phyloP scores from a whole-genome alignment of 2,888 invertebrate species.

The Hypsopygia costalis region DNA sequence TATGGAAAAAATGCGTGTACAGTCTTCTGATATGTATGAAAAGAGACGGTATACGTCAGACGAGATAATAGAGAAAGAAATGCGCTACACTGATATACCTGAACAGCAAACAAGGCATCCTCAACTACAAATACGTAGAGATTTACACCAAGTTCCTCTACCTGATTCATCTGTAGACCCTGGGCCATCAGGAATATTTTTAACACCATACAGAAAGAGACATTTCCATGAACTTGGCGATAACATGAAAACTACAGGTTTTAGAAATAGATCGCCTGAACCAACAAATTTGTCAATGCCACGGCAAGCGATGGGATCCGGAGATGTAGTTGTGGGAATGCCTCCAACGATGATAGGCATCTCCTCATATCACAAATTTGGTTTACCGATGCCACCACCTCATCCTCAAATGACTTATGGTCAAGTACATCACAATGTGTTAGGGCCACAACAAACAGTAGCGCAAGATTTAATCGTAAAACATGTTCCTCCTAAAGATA shows the following conservation, averaged over 20 bases:
- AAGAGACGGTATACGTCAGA: constrained; percentile 69
- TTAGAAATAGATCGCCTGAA: constrained; percentile 69
- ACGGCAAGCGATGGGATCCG: constrained; percentile 47
- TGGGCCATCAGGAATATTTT: constrained; percentile 65
- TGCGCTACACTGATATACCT: constrained; percentile 69
- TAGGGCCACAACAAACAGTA: constrained; percentile 73
- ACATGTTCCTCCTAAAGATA: constrained; percentile 73
- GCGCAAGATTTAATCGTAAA: constrained; percentile 77
- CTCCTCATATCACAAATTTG: constrained; percentile 72
- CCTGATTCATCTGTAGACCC: constrained; percentile 67
- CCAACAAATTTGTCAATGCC: constrained; percentile 75
- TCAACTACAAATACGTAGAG: constrained; percentile 88
- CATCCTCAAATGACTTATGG: constrained; percentile 68
- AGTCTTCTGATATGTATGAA: constrained; percentile 58
- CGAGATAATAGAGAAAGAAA: constrained; percentile 70
- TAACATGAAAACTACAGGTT: constrained; percentile 58
- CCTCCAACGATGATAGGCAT: constrained; percentile 66
- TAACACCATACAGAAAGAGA: constrained; percentile 80
- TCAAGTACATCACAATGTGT: constrained; percentile 53
- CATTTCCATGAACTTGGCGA: constrained; percentile 76
- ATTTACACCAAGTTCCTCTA: constrained; percentile 82
- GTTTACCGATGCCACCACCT: constrained; percentile 67
- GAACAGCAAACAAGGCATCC: constrained; percentile 74
- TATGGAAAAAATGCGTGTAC: constrained; percentile 66
- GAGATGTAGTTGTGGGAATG: constrained; percentile 60